A percentile compares a stretch with the other conserved stretches of the same genome.
Evolutionary conservation across 1,140 invertebrate species (phyloP).

Genomic region (Drosophila burlai): DNA sequence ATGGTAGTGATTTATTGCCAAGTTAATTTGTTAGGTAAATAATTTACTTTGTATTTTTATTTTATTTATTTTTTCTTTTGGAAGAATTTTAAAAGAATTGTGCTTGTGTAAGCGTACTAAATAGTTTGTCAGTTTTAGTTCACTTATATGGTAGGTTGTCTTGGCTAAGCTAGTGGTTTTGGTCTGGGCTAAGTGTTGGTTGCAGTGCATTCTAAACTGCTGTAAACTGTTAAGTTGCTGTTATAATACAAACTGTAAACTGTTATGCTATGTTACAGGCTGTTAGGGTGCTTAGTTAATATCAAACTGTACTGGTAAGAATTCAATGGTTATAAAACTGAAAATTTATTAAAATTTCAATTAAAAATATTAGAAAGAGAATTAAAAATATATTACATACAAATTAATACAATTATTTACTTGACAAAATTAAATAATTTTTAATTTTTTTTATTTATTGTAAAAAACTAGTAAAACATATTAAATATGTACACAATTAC

Average conservation of each 20-base stretch:
- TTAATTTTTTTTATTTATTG: not conserved
- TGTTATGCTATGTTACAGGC: constrained; percentile 10
- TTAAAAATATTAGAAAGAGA: not conserved
- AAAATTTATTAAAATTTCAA: not conserved
- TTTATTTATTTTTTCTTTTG: not conserved
- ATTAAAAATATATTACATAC: not conserved
- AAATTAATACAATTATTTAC: not conserved
- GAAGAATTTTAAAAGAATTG: constrained; percentile 5
- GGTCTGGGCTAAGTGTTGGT: constrained; percentile 18
- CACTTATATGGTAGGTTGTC: constrained; percentile 2
- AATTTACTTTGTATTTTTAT: not conserved
- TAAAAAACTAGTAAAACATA: not conserved
- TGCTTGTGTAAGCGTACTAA: not conserved
- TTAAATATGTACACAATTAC: not conserved
- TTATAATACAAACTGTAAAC: not conserved
- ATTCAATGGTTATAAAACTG: not conserved
- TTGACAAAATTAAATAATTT: not conserved
- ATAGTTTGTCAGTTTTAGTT: constrained; percentile 34
- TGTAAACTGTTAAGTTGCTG: not conserved
- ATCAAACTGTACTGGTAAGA: constrained; percentile 9
- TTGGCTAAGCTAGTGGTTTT: not conserved
- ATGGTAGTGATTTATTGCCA: not conserved
- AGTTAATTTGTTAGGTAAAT: constrained; percentile 1
- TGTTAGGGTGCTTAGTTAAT: not conserved
- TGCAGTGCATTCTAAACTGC: constrained; percentile 7